These are phyloP conservation scores for Aporrectodea caliginosa DNA, from an alignment of 1,140 invertebrate species.

Conservation along the genomic window DNA sequence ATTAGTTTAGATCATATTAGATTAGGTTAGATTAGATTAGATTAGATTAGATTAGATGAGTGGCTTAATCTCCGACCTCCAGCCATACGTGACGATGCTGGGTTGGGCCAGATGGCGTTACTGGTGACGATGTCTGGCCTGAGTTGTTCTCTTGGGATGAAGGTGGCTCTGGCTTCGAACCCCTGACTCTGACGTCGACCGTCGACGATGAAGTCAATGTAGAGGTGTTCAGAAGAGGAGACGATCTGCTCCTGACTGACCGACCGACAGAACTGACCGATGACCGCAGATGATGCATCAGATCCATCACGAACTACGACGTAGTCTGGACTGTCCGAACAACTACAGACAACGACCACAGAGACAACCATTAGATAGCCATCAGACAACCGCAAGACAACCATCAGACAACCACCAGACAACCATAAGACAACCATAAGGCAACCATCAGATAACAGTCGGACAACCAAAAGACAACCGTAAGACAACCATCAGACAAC, in stretches of 20 bases:
- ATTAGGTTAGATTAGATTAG: no score
- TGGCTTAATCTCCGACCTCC: neutral
- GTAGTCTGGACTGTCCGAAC: conserved; percentile 73
- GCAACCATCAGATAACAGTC: no score
- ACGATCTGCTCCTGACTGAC: conserved; percentile 70
- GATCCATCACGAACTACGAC: conserved; percentile 74
- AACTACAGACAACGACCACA: conserved; percentile 58
- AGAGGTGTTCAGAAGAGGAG: conserved; percentile 66
- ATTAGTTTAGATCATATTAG: no score
- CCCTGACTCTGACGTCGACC: conserved; percentile 76
- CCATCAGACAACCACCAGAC: no score
- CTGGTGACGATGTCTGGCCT: neutral
- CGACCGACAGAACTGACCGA: conserved; percentile 76
- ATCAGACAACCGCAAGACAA: no score
- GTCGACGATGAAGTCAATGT: conserved; percentile 76
- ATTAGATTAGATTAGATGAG: no score
- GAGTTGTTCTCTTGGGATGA: neutral
- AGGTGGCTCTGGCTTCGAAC: conserved; percentile 67
- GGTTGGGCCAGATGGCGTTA: neutral
- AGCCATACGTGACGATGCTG: neutral
- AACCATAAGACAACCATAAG: no score
- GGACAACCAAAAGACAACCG: no score
- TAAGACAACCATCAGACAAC: no score
- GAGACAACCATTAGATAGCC: no score
- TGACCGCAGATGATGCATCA: conserved; percentile 64